Evolutionary conservation across 1,140 invertebrate genomes (phyloP).

Genomic region (Zeugodacus cucurbitae): DNA sequence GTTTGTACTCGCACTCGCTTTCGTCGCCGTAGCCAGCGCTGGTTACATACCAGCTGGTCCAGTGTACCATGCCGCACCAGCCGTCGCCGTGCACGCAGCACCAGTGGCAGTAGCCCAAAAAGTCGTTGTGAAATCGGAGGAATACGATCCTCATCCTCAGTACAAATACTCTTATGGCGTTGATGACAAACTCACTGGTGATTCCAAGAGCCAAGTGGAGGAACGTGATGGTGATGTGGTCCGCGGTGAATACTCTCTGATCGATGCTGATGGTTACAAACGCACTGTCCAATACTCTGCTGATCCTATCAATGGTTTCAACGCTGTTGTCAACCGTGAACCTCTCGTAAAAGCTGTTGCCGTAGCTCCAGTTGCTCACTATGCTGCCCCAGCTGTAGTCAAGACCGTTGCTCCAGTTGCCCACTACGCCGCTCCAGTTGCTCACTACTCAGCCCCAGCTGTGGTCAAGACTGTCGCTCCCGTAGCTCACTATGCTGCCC

Average conservation of each 20-base stretch:
- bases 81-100: conserved; percentile 50
- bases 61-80: conserved; percentile 51
- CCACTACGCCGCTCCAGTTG: conserved; percentile 52
- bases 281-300: conserved; percentile 68
- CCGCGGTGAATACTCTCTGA: conserved; percentile 68
- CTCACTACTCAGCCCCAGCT: background rate
- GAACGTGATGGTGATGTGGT: conserved; percentile 68
- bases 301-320: conserved; percentile 67
- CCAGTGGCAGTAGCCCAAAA: conserved; percentile 56
- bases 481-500: conserved; percentile 28
- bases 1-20: conserved; percentile 58
- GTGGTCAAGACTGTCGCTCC: background rate
- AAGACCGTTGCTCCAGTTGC: conserved; percentile 36
- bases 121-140: conserved; percentile 52
- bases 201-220: conserved; percentile 70
- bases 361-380: conserved; percentile 47
- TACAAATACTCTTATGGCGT: conserved; percentile 67
- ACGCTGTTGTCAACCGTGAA: conserved; percentile 65
- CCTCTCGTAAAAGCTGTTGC: conserved; percentile 53
- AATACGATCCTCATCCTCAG: conserved; percentile 61
- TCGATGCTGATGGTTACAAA: conserved; percentile 70
- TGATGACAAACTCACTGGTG: conserved; percentile 69
- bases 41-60: conserved; percentile 52
- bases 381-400: conserved; percentile 48
- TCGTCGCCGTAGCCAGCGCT: conserved; percentile 58